These are phyloP conservation scores for Chamaea fasciata DNA, from an alignment of 2,113 vertebrate genomes.

Conservation along the genomic window DNA sequence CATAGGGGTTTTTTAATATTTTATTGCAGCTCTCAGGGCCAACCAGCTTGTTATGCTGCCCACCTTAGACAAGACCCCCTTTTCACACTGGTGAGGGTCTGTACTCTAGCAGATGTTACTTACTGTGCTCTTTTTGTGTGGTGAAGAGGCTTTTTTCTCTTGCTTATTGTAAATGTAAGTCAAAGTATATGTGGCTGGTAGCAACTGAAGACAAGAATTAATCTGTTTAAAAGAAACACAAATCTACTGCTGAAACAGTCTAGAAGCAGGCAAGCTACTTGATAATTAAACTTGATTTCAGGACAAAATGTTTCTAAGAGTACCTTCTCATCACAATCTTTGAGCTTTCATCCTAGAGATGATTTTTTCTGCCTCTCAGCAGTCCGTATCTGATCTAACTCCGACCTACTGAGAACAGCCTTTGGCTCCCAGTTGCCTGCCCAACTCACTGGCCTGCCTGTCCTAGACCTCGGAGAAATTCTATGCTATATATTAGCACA, in stretches of 20 bases:
- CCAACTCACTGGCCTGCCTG: neutral
- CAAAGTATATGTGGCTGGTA: neutral
- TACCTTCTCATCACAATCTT: neutral
- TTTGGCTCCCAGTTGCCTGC: neutral
- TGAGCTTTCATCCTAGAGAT: neutral
- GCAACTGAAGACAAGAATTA: neutral
- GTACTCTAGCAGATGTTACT: neutral
- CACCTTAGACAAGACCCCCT: neutral
- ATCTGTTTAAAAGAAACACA: neutral
- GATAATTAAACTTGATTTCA: neutral
- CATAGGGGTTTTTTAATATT: neutral
- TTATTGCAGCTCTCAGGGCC: neutral
- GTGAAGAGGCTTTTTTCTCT: neutral
- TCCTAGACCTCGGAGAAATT: neutral
- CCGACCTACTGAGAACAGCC: neutral
- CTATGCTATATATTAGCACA: accelerated
- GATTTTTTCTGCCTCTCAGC: neutral
- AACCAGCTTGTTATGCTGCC: neutral
- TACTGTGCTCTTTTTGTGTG: neutral
- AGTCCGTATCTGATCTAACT: neutral
- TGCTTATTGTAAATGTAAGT: neutral
- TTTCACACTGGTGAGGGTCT: neutral
- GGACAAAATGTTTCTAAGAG: neutral
- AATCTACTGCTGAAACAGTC: neutral
- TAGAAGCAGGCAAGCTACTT: neutral